Evolutionary conservation across 2,888 invertebrate genomes (phyloP), one percentile per base, ranked within the genome.

Genomic region (Dolichomitus sp.): DNA sequence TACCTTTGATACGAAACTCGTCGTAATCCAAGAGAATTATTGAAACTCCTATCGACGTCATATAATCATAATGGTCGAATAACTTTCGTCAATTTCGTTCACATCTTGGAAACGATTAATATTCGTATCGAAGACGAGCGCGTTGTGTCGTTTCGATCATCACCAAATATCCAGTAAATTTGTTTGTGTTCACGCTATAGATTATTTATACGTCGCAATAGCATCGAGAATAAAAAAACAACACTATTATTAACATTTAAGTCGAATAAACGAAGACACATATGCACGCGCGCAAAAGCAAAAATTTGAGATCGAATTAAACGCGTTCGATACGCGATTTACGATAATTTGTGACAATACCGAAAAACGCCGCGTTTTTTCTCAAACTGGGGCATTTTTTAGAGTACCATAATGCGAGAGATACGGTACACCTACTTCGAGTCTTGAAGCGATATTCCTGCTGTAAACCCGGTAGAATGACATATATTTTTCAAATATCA

Each of bases 181-280:
- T 85, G 33, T 78, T 81, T 85, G 86, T 87, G 86, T 86, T 87
- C 86, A 83, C 65, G 61, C 66, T 72, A 70, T 85, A 65, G 80
- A 84, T 84, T 78, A 87, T 87, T 85, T 82, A 61, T 80, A 81
- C 61, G 17, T 61, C 76, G 63, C 68, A 75, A 73, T 57, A 78
- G 77, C 65, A 76, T 73, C 73, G 61, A 76, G 54, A 72, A 19
- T 37, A 54, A 12, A 84, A 59, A 40, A 81, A 66, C 12, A 65
- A 1, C 14, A 42, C 17, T 37, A 27, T 42, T 42, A 45, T 72
- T 72, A 45, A n/a, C 6, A 9, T 17, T 17, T 57, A 57, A 57
- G 11, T 27, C 12, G 40, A 14, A 42, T 42, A 30, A 9, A 72
- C 54, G 33, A 70, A 54, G 45, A 42, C 40, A 30, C 27, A 45